Evolutionary conservation across 2,113 vertebrate species (phyloP).

Genomic region (Lagopus leucura): DNA sequence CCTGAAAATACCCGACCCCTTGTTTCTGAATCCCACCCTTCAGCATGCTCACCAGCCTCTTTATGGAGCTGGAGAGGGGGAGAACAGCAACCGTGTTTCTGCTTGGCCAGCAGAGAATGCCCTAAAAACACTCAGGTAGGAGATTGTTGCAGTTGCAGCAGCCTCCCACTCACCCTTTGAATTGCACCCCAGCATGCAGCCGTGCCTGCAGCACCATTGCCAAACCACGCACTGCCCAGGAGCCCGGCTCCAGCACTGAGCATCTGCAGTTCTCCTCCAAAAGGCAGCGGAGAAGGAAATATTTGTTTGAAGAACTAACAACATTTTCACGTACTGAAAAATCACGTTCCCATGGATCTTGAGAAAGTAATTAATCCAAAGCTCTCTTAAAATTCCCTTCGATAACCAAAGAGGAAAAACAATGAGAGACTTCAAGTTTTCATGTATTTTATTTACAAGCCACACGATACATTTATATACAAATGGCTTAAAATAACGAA

Average conservation of each 20-base stretch:
- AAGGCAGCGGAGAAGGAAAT: background rate
- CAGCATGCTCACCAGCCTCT: rapidly evolving
- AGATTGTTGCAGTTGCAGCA: background rate
- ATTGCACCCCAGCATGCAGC: too few species aligned
- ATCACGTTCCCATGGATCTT: too few species aligned
- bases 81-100: background rate
- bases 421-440: slow-evolving; percentile 49
- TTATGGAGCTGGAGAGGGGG: background rate
- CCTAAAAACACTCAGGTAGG: background rate
- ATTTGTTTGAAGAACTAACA: background rate
- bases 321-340: background rate
- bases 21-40: background rate
- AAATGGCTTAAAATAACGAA: slow-evolving; percentile 75
- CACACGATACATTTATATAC: slow-evolving; percentile 71
- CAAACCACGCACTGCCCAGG: too few species aligned
- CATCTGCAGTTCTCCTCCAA: background rate
- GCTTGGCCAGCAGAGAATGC: rapidly evolving
- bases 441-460: slow-evolving; percentile 74
- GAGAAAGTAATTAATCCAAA: background rate
- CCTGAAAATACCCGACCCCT: background rate
- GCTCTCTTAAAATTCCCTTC: background rate
- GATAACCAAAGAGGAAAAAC: slow-evolving; percentile 43
- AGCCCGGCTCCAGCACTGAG: background rate
- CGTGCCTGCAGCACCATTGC: background rate
- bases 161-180: background rate